phyloP scores from a whole-genome alignment of 2,888 invertebrate species.

The Tridacna gigas region DNA sequence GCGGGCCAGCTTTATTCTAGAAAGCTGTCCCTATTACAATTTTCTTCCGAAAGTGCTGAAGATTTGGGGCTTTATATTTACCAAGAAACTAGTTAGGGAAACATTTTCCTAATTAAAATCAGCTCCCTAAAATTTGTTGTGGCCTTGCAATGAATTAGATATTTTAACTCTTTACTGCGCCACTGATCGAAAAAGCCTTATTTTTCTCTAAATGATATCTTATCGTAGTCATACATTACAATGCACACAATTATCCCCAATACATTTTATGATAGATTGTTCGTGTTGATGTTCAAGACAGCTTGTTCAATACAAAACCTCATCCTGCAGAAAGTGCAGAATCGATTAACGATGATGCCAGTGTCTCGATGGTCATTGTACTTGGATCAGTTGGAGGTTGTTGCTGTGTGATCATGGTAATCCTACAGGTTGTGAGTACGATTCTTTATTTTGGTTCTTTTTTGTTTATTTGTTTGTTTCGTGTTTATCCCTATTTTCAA shows the following conservation, averaged over 20 bases:
- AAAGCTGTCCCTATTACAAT: too few species aligned
- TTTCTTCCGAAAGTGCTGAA: too few species aligned
- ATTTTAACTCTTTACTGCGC: too few species aligned
- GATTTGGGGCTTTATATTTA: too few species aligned
- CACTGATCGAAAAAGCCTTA: too few species aligned
- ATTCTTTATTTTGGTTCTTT: background rate
- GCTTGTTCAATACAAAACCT: background rate
- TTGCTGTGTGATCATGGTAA: conserved; percentile 74
- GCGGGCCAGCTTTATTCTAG: too few species aligned
- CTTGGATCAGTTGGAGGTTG: conserved; percentile 76
- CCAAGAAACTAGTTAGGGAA: too few species aligned
- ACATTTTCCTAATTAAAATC: too few species aligned
- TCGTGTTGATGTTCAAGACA: conserved; percentile 2
- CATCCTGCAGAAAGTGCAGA: background rate
- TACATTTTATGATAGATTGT: background rate
- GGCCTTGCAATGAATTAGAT: background rate
- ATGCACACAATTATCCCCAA: too few species aligned
- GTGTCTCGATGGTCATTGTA: conserved; percentile 74
- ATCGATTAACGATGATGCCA: conserved; percentile 39
- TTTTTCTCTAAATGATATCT: too few species aligned
- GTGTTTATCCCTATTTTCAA: too few species aligned
- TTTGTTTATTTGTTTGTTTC: background rate
- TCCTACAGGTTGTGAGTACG: conserved; percentile 70
- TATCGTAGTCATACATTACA: too few species aligned
- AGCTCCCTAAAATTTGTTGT: background rate